Evolutionary conservation across 2,113 vertebrate species (phyloP).

Genomic region (Hemibates koningsi): DNA sequence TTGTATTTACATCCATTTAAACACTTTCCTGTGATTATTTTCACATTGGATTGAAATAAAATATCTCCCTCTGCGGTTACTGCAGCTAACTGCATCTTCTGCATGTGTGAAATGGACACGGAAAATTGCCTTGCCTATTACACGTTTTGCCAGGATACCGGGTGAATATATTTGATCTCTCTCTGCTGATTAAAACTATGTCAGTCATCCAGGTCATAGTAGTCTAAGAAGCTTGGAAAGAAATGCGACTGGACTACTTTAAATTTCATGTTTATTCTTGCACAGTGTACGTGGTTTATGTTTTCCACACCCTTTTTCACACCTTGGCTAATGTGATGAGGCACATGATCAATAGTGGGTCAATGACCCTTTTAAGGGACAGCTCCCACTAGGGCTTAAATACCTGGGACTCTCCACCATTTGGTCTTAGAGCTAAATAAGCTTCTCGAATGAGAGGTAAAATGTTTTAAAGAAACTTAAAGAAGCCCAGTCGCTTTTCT

Average conservation of each 20-base stretch:
- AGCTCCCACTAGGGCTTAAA: not conserved
- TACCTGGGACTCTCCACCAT: not conserved
- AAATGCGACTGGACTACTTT: not conserved
- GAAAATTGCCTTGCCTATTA: not conserved
- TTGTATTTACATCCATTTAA: not conserved
- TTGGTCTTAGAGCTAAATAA: not conserved
- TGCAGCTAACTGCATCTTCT: not conserved
- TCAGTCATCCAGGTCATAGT: not conserved
- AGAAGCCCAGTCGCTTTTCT: not conserved
- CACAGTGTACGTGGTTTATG: not conserved
- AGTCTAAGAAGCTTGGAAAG: not conserved
- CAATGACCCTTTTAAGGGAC: not conserved
- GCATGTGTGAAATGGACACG: not conserved
- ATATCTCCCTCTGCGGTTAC: not conserved
- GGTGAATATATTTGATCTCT: not conserved
- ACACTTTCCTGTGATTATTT: not conserved
- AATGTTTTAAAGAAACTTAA: not conserved
- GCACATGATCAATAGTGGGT: not conserved
- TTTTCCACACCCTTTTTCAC: not conserved
- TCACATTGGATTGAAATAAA: not conserved
- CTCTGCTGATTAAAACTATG: not conserved
- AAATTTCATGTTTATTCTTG: not conserved
- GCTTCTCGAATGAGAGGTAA: not conserved
- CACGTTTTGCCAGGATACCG: not conserved
- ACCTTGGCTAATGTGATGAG: not conserved